Evolutionary conservation across 2,797 vertebrate genomes (phyloP), one percentile per base, ranked within the genome.

Genomic region (Schizopygopsis pylzovi): DNA sequence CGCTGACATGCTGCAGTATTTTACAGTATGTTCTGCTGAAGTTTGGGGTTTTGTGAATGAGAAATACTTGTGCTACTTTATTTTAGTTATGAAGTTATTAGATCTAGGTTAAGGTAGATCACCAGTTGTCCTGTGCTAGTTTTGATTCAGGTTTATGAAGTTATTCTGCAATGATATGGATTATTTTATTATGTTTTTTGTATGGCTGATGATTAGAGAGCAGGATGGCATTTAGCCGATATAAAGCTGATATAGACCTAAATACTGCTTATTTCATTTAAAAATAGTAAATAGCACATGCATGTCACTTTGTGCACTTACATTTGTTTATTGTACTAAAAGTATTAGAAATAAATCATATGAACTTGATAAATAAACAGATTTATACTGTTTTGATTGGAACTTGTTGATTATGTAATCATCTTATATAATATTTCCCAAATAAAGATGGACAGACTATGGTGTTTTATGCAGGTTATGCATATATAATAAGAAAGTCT

Each of bases 1-100:
- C 93, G 92, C 91, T 52, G 39, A 61, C 18, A 91, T 93, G 92
- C 91, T 92, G 16, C 6, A 2, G 33, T 37, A 41, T 28, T 45
- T 45, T 28, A 37, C 68, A 18, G 72, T 39, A 41, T 68, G 20
- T 77, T 22, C 33, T 20, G 45, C 33, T 49, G 54, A 59, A 61
- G 15, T 73, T 33, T 71, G 9, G 28, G 28, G 25, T 52, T 39
- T 52, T 20, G 56, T 33, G 6, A 73, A 12, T n/a, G 13, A 75
- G 28, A 65, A n/a, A 6, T 18, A 59, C 37, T 72, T 11, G 6
- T 20, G 1, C 28, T 22, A 10, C 9, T 37, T 37, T 54, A 3
- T 45, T 73, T 49, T 2, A 72, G 41, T 25, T 45, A 43, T 13
- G 13, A 73, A 28, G 45, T 18, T 28, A 47, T 49, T 49, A 49